phyloP scores from a whole-genome alignment of 2,888 invertebrate genomes.

The Anoncus sp. region DNA sequence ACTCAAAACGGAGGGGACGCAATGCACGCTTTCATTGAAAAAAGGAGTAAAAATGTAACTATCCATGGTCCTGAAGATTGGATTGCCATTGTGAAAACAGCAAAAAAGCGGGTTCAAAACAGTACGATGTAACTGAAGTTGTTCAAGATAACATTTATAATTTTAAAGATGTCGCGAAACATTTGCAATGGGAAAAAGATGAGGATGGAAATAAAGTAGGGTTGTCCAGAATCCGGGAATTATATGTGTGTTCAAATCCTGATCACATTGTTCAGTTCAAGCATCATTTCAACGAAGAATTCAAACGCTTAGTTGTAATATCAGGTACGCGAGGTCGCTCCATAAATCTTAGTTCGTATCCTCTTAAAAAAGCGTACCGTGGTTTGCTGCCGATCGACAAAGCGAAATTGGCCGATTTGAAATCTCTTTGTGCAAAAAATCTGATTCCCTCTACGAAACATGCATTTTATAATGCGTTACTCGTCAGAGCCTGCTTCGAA shows the following conservation, averaged over 20 bases:
- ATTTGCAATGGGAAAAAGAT: conserved; percentile 52
- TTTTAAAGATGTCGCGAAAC: conserved; percentile 49
- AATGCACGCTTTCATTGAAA: conserved; percentile 51
- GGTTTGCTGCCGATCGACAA: conserved; percentile 10
- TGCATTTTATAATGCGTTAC: conserved; percentile 5
- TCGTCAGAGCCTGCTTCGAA: not conserved
- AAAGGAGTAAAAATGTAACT: conserved; percentile 14
- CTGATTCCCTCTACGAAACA: not conserved
- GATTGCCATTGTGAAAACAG: conserved; percentile 36
- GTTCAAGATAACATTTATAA: conserved; percentile 36
- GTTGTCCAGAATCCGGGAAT: conserved; percentile 33
- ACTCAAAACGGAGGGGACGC: conserved; percentile 66
- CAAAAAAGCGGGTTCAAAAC: conserved; percentile 42
- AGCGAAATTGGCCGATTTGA: conserved; percentile 10
- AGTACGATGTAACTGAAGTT: conserved; percentile 43
- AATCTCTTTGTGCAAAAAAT: not conserved
- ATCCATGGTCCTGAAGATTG: conserved; percentile 5
- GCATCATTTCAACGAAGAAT: conserved; percentile 7
- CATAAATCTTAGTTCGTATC: not conserved
- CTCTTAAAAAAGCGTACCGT: conserved; percentile 14
- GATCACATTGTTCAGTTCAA: conserved; percentile 4
- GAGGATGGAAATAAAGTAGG: conserved; percentile 23
- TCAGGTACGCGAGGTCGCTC: conserved; percentile 2
- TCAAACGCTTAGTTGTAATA: conserved; percentile 3
- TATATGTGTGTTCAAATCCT: not conserved